These are phyloP conservation scores for Leptinotarsa lineolata DNA, from an alignment of 1,140 invertebrate species.

Conservation along the genomic window DNA sequence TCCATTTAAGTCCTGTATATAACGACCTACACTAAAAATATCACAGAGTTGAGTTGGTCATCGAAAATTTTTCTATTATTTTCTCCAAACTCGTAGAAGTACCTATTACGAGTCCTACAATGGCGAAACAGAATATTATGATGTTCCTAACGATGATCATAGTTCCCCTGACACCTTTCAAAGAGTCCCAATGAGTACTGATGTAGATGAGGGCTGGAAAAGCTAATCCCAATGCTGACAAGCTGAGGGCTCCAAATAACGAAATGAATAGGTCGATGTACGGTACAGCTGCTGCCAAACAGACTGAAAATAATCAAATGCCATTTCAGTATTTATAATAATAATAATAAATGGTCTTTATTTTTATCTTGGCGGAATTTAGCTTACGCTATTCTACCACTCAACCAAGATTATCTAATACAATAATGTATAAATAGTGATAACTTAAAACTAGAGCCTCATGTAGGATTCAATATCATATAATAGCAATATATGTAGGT, in stretches of 20 bases:
- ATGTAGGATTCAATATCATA: no score
- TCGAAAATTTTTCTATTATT: constrained; percentile 55
- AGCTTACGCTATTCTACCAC: no score
- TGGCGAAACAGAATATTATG: constrained; percentile 69
- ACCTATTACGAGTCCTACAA: constrained; percentile 70
- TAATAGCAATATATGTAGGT: no score
- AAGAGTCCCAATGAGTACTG: constrained; percentile 67
- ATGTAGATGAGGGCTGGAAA: constrained; percentile 84
- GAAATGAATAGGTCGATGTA: constrained; percentile 88
- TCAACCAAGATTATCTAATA: no score
- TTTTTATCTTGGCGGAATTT: no score
- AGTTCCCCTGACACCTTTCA: constrained; percentile 54
- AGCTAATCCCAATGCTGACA: constrained; percentile 82
- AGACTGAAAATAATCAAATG: constrained; percentile 61
- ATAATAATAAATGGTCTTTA: no score
- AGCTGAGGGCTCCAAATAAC: constrained; percentile 83
- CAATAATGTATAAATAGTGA: no score
- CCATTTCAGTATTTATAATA: no score
- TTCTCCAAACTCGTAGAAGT: constrained; percentile 71
- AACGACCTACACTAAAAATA: not conserved
- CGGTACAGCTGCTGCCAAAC: constrained; percentile 77
- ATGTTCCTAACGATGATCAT: constrained; percentile 69
- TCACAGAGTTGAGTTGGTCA: constrained; percentile 1
- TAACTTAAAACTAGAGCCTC: no score
- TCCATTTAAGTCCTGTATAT: no score